Percentiles rank a stretch among this genome's conserved stretches.
Evolutionary conservation across 2,113 vertebrate genomes (phyloP).

Genomic region (Solea solea): DNA sequence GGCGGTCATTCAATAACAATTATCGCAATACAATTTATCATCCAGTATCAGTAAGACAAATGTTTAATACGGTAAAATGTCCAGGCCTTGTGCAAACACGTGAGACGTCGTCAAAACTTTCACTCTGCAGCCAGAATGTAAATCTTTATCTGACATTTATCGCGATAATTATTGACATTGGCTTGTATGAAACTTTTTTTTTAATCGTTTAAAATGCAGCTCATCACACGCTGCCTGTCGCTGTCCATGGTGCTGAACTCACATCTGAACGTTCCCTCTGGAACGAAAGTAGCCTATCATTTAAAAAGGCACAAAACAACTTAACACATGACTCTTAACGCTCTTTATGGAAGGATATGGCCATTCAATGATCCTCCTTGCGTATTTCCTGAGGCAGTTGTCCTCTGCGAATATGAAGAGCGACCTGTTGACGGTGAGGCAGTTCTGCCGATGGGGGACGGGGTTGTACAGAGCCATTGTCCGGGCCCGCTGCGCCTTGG

Average conservation of each 20-base stretch:
- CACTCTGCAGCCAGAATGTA: too few relatives aligned
- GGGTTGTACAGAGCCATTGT: slow-evolving; percentile 99
- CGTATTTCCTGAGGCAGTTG: slow-evolving; percentile 95
- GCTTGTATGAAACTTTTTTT: too few relatives aligned
- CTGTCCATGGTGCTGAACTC: slow-evolving; percentile 71
- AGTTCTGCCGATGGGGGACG: slow-evolving; percentile 94
- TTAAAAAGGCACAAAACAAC: not conserved
- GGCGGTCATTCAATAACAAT: too few relatives aligned
- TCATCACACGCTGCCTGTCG: not conserved
- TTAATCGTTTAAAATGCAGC: not conserved
- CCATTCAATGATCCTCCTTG: slow-evolving; percentile 96
- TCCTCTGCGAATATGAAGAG: slow-evolving; percentile 98
- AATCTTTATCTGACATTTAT: too few relatives aligned
- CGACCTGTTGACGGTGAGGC: slow-evolving; percentile 98
- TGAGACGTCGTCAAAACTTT: too few relatives aligned
- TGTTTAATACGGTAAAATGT: too few relatives aligned
- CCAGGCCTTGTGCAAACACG: too few relatives aligned
- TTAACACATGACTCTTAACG: not conserved
- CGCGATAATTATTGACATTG: too few relatives aligned
- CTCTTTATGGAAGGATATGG: slow-evolving; percentile 92
- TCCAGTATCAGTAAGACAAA: too few relatives aligned
- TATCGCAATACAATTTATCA: too few relatives aligned
- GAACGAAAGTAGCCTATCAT: not conserved
- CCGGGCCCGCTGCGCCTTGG: slow-evolving; percentile 94
- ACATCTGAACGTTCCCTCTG: not conserved